Conservation (phyloP, 2,113 vertebrate genomes). For the Procapra przewalskii region DNA sequence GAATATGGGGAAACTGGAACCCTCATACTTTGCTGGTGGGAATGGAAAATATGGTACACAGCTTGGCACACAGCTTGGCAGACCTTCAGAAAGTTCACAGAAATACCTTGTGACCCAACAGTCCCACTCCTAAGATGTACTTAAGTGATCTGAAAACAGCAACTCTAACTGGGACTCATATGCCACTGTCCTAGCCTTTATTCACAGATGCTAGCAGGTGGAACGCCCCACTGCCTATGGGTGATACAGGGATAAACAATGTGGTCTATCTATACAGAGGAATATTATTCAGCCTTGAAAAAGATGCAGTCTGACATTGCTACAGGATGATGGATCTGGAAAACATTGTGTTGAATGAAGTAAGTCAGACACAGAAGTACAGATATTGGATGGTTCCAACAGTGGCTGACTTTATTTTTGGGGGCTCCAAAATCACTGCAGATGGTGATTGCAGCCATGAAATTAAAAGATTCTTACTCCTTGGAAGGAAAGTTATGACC, state of each 20-base stretch:
- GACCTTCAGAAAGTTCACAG: not conserved
- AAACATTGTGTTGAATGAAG: not conserved
- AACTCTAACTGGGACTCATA: not conserved
- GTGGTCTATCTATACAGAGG: accelerated
- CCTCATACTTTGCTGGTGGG: not conserved
- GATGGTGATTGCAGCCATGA: not conserved
- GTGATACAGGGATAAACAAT: not conserved
- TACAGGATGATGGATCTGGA: not conserved
- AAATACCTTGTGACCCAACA: not conserved
- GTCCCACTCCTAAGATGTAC: not conserved
- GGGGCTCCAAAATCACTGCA: not conserved
- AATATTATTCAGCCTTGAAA: not conserved
- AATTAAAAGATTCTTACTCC: not conserved
- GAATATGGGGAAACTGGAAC: not conserved
- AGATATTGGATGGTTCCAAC: not conserved
- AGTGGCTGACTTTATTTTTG: not conserved
- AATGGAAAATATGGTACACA: not conserved
- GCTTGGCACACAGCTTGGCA: not conserved
- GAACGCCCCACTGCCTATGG: not conserved
- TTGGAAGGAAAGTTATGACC: not conserved
- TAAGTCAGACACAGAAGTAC: not conserved
- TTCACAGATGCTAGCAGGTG: not conserved
- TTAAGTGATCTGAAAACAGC: not conserved
- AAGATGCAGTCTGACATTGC: not conserved
- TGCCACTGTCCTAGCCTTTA: not conserved